Evolutionary conservation across 2,888 invertebrate species (phyloP).

Genomic region (Achlya flavicornis): DNA sequence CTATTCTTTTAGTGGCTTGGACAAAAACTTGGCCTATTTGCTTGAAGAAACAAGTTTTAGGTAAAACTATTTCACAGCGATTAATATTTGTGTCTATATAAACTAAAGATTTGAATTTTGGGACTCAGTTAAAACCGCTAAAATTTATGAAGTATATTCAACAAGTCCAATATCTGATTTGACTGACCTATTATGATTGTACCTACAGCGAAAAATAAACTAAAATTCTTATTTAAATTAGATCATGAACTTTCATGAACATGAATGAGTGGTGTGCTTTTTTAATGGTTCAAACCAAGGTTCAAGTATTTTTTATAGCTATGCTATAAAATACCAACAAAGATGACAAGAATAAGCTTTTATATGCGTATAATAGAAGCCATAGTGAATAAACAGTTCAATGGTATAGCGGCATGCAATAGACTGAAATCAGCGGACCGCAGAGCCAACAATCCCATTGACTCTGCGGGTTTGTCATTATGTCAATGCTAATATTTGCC

Average conservation of each 20-base stretch:
- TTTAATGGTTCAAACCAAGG: too few relatives aligned
- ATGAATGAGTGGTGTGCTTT: too few relatives aligned
- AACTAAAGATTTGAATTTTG: not conserved
- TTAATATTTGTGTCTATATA: not conserved
- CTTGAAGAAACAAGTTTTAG: not conserved
- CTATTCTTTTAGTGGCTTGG: constrained; percentile 9
- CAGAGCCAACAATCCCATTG: constrained; percentile 64
- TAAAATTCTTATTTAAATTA: too few relatives aligned
- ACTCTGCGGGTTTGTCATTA: constrained; percentile 77
- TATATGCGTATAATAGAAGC: not conserved
- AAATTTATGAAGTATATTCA: too few relatives aligned
- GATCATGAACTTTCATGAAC: too few relatives aligned
- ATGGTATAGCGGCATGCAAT: constrained; percentile 34
- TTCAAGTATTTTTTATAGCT: too few relatives aligned
- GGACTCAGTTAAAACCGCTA: too few relatives aligned
- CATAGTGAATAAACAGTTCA: constrained; percentile 29
- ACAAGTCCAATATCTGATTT: too few relatives aligned
- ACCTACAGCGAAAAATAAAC: too few relatives aligned
- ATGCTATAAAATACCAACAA: too few relatives aligned
- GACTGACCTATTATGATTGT: too few relatives aligned
- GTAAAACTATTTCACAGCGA: not conserved
- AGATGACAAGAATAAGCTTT: too few relatives aligned
- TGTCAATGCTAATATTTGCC: constrained; percentile 75
- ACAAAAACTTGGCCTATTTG: constrained; percentile 24
- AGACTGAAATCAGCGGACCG: constrained; percentile 55